Conservation (phyloP, 2,113 vertebrate species). For the Scopus umbretta region DNA sequence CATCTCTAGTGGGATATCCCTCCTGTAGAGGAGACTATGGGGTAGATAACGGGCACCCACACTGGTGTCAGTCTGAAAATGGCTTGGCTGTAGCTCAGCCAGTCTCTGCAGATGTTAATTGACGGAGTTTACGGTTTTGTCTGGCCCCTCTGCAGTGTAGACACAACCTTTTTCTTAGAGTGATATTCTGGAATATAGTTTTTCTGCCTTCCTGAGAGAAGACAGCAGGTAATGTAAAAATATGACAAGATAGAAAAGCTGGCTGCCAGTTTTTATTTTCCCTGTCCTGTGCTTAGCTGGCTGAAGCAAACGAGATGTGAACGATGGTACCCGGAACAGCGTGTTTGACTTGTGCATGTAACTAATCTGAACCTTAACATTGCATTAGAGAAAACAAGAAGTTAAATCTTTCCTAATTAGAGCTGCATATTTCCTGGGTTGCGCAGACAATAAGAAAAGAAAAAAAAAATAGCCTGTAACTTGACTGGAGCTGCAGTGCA, state of each 20-base stretch:
- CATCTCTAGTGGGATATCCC: not conserved
- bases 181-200: not conserved
- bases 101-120: not conserved
- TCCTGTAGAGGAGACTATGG: not conserved
- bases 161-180: not conserved
- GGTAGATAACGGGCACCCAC: not conserved
- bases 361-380: not conserved
- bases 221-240: not conserved
- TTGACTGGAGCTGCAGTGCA: conserved; percentile 37
- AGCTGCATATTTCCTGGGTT: not conserved
- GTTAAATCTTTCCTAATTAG: not conserved
- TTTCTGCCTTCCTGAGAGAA: not conserved
- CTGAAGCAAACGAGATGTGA: not conserved
- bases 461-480: not conserved
- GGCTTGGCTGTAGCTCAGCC: not conserved
- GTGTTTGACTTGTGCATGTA: not conserved
- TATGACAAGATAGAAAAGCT: not conserved
- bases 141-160: not conserved
- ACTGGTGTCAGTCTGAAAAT: not conserved
- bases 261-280: not conserved
- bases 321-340: rapidly evolving
- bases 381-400: not conserved
- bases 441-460: not conserved
- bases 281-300: not conserved
- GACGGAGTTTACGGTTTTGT: not conserved